phyloP scores from a whole-genome alignment of 2,888 invertebrate genomes.

The Drosophila cracens region DNA sequence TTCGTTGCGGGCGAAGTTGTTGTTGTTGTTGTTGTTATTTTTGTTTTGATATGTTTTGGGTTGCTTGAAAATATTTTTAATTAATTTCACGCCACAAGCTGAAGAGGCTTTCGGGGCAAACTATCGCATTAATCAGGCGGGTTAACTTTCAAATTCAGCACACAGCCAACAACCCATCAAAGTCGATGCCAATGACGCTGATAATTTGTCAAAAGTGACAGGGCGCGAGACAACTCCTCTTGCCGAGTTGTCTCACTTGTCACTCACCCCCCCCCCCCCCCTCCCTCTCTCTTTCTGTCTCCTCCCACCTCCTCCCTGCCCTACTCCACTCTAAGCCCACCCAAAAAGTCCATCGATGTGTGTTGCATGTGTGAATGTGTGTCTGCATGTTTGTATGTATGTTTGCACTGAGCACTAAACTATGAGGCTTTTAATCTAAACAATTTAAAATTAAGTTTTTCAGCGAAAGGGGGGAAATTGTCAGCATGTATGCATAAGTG shows the following conservation, averaged over 20 bases:
- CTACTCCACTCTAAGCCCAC: conserved; percentile 6
- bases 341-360: conserved; percentile 9
- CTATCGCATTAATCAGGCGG: conserved; percentile 78
- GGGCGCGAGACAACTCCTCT: conserved; percentile 43
- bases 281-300: neutral
- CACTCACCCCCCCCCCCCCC: conserved; percentile 36
- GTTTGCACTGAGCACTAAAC: conserved; percentile 54
- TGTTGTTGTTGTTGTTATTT: neutral
- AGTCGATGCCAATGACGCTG: conserved; percentile 79
- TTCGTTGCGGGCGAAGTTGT: neutral
- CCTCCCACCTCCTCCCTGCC: neutral
- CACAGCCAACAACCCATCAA: conserved; percentile 70
- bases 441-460: conserved; percentile 78
- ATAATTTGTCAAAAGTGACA: conserved; percentile 83
- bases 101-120: conserved; percentile 52
- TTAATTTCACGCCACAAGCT: conserved; percentile 69
- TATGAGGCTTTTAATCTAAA: conserved; percentile 73
- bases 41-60: neutral
- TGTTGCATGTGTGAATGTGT: conserved; percentile 8
- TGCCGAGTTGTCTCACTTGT: conserved; percentile 51
- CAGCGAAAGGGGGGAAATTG: conserved; percentile 5
- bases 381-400: neutral
- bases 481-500: conserved; percentile 7
- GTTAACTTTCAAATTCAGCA: conserved; percentile 54
- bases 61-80: conserved; percentile 46